Evolutionary conservation across 2,888 invertebrate genomes (phyloP).

Genomic region (Heliconius sara): DNA sequence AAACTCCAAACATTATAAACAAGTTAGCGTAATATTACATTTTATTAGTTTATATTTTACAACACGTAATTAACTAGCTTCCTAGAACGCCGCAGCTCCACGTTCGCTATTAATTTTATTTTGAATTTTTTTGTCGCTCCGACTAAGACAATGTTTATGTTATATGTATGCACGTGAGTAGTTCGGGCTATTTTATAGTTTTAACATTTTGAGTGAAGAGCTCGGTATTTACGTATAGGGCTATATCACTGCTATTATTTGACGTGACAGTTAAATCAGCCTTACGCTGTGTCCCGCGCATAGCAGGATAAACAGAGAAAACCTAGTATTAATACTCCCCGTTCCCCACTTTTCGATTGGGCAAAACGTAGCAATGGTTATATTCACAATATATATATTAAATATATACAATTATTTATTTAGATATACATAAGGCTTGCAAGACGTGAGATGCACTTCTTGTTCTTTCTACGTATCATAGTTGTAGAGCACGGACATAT

Average conservation of each 20-base stretch:
- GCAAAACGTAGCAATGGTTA: too few relatives aligned
- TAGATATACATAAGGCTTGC: too few relatives aligned
- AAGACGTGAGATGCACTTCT: not conserved
- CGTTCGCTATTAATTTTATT: conserved; percentile 62
- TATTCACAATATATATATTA: too few relatives aligned
- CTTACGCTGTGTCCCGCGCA: too few relatives aligned
- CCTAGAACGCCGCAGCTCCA: conserved; percentile 71
- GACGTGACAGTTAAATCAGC: not conserved
- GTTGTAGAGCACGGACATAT: not conserved
- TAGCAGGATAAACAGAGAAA: too few relatives aligned
- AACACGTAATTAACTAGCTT: conserved; percentile 72
- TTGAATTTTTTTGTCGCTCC: conserved; percentile 67
- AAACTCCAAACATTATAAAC: conserved; percentile 48
- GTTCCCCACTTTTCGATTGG: too few relatives aligned
- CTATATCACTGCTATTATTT: not conserved
- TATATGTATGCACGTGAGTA: conserved; percentile 32
- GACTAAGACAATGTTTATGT: conserved; percentile 45
- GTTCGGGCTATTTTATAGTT: conserved; percentile 26
- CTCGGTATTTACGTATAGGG: not conserved
- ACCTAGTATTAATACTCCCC: too few relatives aligned
- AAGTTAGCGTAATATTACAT: conserved; percentile 55
- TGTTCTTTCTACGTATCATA: not conserved
- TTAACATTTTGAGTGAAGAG: conserved; percentile 8
- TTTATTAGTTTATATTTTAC: conserved; percentile 73
- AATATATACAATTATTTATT: too few relatives aligned